Percentiles rank a stretch among this genome's conserved stretches.
Conservation (phyloP, 2,113 vertebrate species). For the Gobio gobio region DNA sequence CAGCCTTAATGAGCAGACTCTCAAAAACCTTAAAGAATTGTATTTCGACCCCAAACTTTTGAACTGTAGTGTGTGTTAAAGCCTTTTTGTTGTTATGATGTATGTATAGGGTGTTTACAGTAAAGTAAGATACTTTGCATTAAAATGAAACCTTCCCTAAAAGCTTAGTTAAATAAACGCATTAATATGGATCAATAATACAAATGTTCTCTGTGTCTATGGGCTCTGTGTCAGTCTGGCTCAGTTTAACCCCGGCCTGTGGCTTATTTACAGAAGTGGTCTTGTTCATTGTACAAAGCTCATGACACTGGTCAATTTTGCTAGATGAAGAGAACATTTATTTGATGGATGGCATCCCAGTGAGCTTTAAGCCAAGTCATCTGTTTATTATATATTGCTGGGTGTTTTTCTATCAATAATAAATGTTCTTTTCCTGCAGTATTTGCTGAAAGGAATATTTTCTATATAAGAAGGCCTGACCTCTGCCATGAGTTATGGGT, state of each 20-base stretch:
- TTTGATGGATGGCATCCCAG: slow-evolving; percentile 8
- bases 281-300: slow-evolving; percentile 3
- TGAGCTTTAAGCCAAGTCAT: slow-evolving; percentile 37
- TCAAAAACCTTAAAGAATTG: neutral
- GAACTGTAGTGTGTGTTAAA: neutral
- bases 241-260: neutral
- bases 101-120: neutral
- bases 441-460: slow-evolving; percentile 33
- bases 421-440: slow-evolving; percentile 25
- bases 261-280: neutral
- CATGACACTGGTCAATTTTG: slow-evolving; percentile 10
- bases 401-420: slow-evolving; percentile 37
- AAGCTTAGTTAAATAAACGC: neutral
- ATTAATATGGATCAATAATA: neutral
- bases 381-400: slow-evolving; percentile 13
- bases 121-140: neutral
- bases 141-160: neutral
- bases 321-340: neutral
- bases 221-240: neutral
- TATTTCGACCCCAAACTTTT: neutral
- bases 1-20: neutral
- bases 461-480: slow-evolving; percentile 30
- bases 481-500: slow-evolving; percentile 43
- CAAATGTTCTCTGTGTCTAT: neutral
- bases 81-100: neutral